Percentiles rank a stretch among this genome's conserved stretches.
phyloP scores from a whole-genome alignment of 2,113 vertebrate genomes.

The Pyxicephalus adspersus region DNA sequence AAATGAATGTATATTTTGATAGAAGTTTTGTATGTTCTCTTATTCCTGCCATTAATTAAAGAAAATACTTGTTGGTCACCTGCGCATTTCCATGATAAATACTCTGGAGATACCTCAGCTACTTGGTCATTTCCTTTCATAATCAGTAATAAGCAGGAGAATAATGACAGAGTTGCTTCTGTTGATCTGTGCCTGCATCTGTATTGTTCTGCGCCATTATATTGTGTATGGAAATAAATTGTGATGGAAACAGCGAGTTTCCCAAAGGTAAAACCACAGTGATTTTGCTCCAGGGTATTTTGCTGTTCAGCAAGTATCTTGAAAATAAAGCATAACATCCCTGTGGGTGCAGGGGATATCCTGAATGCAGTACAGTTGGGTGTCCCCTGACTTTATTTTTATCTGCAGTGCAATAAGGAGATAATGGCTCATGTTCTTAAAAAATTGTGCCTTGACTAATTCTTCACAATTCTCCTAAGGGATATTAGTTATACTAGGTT shows the following conservation, averaged over 20 bases:
- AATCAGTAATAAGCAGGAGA: background rate
- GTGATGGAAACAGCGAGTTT: slow-evolving; percentile 34
- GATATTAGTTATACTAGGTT: too few relatives aligned
- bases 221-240: slow-evolving; percentile 1
- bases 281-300: slow-evolving; percentile 5
- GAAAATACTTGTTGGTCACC: background rate
- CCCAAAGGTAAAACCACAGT: background rate
- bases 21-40: too few relatives aligned
- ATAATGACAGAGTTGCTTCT: slow-evolving; percentile 1
- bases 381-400: background rate
- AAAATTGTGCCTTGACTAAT: too few relatives aligned
- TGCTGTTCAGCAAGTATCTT: background rate
- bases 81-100: background rate
- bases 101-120: background rate
- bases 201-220: slow-evolving; percentile 9
- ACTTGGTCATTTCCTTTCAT: background rate
- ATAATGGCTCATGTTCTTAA: background rate
- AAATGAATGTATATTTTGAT: too few relatives aligned
- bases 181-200: background rate
- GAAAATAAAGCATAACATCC: background rate
- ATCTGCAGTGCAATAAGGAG: background rate
- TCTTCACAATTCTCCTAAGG: too few relatives aligned
- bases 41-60: background rate
- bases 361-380: background rate
- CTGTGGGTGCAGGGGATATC: background rate